Evolutionary conservation across 2,888 invertebrate genomes (phyloP).

Genomic region (Caenorhabditis uteleia): DNA sequence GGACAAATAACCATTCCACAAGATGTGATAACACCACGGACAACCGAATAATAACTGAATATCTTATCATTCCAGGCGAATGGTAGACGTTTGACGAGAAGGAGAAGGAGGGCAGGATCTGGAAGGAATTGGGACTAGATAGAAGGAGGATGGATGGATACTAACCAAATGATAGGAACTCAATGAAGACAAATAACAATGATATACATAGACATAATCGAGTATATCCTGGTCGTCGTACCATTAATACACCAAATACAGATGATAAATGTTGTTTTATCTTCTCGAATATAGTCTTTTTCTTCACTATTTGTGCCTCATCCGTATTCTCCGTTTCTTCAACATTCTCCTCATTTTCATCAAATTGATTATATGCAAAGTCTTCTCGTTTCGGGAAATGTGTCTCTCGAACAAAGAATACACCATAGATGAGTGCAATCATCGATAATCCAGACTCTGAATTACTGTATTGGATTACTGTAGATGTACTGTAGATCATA

Average conservation of each 20-base stretch:
- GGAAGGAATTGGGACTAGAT: conserved; percentile 13
- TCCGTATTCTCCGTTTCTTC: too few relatives aligned
- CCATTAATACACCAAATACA: conserved; percentile 43
- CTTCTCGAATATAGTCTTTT: conserved; percentile 5
- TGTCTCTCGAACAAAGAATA: conserved; percentile 56
- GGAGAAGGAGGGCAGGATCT: conserved; percentile 54
- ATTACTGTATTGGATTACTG: conserved; percentile 4
- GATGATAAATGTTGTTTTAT: conserved; percentile 7
- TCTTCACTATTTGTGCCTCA: not conserved
- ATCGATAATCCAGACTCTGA: conserved; percentile 45
- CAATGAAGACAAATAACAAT: conserved; percentile 60
- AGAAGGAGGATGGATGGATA: not conserved
- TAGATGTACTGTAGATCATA: conserved; percentile 5
- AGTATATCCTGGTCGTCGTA: conserved; percentile 56
- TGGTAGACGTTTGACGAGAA: conserved; percentile 60
- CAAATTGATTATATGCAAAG: conserved; percentile 27
- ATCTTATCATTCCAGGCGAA: conserved; percentile 60
- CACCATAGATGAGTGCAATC: conserved; percentile 50
- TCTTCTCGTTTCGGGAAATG: conserved; percentile 40
- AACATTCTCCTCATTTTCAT: conserved; percentile 2
- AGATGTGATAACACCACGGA: conserved; percentile 30
- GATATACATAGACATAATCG: conserved; percentile 60
- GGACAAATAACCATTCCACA: conserved; percentile 55
- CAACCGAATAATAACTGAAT: conserved; percentile 51
- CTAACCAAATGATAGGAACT: conserved; percentile 60